These are phyloP conservation scores for Trichacis sp. DNA, from an alignment of 2,888 invertebrate genomes.

Conservation along the genomic window DNA sequence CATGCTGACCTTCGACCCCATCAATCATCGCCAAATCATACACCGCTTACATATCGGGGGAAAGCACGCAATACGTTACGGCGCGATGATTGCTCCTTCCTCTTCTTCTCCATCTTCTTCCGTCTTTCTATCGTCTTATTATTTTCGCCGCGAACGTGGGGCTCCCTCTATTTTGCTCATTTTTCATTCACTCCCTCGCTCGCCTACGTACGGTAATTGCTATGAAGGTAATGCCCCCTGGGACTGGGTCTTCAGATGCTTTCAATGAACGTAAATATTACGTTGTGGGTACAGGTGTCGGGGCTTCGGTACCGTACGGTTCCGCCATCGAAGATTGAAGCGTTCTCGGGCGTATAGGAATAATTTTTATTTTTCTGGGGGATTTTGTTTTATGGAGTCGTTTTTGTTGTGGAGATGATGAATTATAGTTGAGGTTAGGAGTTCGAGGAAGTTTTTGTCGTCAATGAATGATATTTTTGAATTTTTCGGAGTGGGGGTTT, in stretches of 20 bases:
- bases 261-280: constrained; percentile 18
- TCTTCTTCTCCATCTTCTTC: neutral
- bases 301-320: too few species aligned
- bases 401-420: too few species aligned
- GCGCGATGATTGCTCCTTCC: neutral
- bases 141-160: constrained; percentile 15
- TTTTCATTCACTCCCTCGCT: constrained; percentile 17
- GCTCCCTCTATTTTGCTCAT: constrained; percentile 7
- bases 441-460: too few species aligned
- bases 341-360: too few species aligned
- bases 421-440: too few species aligned
- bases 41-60: constrained; percentile 60
- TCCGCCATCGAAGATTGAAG: too few species aligned
- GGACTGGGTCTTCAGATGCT: constrained; percentile 11
- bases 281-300: neutral
- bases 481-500: too few species aligned
- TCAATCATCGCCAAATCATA: constrained; percentile 68
- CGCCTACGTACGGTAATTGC: constrained; percentile 14
- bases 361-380: too few species aligned
- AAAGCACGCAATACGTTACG: constrained; percentile 60
- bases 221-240: constrained; percentile 19
- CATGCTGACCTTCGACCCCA: constrained; percentile 66
- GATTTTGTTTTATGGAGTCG: too few species aligned
- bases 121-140: constrained; percentile 24
- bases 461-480: too few species aligned